Base-by-base conservation (phyloP, 2,113 vertebrate species). In the Pseudopodoces humilis region DNA sequence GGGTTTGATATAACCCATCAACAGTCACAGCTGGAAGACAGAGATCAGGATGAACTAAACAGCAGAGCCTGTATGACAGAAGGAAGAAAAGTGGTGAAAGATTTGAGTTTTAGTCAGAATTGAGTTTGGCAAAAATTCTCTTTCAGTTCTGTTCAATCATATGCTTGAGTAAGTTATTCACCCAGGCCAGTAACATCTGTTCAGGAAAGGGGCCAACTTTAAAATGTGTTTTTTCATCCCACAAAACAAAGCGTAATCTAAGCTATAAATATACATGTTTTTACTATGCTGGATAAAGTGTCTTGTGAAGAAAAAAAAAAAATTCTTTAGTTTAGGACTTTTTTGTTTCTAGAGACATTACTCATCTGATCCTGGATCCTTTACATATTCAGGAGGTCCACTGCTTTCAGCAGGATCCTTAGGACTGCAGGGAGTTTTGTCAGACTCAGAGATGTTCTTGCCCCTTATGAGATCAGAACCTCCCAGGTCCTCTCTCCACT, bases 121-220 rank as follows among this genome's bases (percentile, higher is more conserved):
- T 64, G 35, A 75, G 44, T 88, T 95, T 92, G 95, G 93, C 96
- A 97, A 95, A 96, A 96, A 83, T 83, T 94, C 72, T 92, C 49
- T 49, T 93, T 62, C 71, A 86, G 86, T 95, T 95, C 90, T 86
- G 31, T 58, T 95, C 91, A 86, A 86, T 83, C 13, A 4, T 86
- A 56, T 78, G 68, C 79, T 92, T 90, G 92, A 95, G 79, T 88
- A 94, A 93, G 85, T 96, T 92, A 95, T 93, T 96, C 85, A 96
- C 82, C 60, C 93, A 92, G 92, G 83, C 96, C 95, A 97, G 76
- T 92, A 96, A 96, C 95, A 94, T 96, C 94, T 96, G 93, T 86
- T 96, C 88, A 92, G 96, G 95, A 96, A 94, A 92, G 80, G 49
- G 65, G 92, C 96, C 96, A 96, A 90, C n/a, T 93, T 88, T 62